Conservation (phyloP, 1,140 invertebrate species). For the Epicauta chinensis region DNA sequence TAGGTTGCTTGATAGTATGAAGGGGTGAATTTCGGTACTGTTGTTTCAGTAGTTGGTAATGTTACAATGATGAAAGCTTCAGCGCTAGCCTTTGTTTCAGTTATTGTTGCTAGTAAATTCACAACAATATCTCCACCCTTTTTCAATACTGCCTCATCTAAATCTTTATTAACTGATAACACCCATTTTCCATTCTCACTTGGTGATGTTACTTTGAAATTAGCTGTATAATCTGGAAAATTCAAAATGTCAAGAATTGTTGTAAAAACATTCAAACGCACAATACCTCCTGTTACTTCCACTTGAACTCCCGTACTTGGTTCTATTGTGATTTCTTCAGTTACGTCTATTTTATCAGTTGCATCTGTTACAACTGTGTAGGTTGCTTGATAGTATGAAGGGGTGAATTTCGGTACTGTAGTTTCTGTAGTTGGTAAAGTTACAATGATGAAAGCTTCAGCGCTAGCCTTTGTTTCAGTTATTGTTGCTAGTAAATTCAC, state of each 20-base stretch:
- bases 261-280: not conserved
- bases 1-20: too few relatives aligned
- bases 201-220: too few relatives aligned
- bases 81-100: not conserved
- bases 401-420: too few relatives aligned
- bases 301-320: not conserved
- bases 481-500: too few relatives aligned
- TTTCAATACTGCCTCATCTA: not conserved
- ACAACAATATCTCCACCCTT: conserved; percentile 13
- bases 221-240: conserved; percentile 3
- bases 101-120: conserved; percentile 7
- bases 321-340: not conserved
- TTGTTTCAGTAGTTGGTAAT: not conserved
- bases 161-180: not conserved
- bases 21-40: too few relatives aligned
- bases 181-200: not conserved
- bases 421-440: too few relatives aligned
- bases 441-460: too few relatives aligned
- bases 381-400: too few relatives aligned
- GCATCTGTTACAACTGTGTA: too few relatives aligned
- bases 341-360: not conserved
- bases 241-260: too few relatives aligned
- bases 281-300: not conserved
- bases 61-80: not conserved
- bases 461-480: too few relatives aligned